Percentiles rank a stretch among this genome's conserved stretches.
These are phyloP conservation scores for Epinephelus malabaricus DNA, from an alignment of 2,797 vertebrate genomes.

Conservation along the genomic window DNA sequence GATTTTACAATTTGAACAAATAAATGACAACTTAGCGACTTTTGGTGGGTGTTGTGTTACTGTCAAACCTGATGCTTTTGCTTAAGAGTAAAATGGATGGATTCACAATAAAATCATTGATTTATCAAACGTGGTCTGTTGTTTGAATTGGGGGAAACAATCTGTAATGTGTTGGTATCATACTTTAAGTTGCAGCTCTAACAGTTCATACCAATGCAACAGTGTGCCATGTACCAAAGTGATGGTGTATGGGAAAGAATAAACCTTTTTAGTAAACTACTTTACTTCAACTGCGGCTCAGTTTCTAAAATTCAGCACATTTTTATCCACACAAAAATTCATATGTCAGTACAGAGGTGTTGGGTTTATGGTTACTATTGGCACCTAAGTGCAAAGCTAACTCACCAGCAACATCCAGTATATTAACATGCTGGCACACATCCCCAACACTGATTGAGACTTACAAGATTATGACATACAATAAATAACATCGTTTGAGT, in stretches of 20 bases:
- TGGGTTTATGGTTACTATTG: background rate
- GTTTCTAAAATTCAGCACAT: background rate
- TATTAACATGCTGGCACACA: background rate
- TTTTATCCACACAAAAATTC: background rate
- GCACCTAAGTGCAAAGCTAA: background rate
- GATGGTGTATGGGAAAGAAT: background rate
- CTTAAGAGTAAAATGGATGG: background rate
- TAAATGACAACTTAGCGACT: constrained; percentile 22
- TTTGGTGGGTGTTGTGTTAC: background rate
- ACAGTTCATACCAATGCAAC: background rate
- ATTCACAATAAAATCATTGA: background rate
- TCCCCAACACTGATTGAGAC: background rate
- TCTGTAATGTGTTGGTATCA: background rate
- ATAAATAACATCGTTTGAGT: background rate
- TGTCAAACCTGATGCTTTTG: background rate
- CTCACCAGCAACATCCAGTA: constrained; percentile 4
- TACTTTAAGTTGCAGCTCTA: background rate
- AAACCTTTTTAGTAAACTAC: too few relatives aligned
- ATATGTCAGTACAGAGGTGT: background rate
- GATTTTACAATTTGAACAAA: constrained; percentile 18
- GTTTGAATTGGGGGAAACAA: too few relatives aligned
- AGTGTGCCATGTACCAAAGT: background rate
- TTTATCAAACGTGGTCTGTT: background rate
- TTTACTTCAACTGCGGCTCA: too few relatives aligned
- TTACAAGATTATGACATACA: background rate